A percentile compares a stretch with the other conserved stretches of the same genome.
Evolutionary conservation across 2,113 vertebrate species (phyloP).

Genomic region (Boulengeromyrus knoepffleri): DNA sequence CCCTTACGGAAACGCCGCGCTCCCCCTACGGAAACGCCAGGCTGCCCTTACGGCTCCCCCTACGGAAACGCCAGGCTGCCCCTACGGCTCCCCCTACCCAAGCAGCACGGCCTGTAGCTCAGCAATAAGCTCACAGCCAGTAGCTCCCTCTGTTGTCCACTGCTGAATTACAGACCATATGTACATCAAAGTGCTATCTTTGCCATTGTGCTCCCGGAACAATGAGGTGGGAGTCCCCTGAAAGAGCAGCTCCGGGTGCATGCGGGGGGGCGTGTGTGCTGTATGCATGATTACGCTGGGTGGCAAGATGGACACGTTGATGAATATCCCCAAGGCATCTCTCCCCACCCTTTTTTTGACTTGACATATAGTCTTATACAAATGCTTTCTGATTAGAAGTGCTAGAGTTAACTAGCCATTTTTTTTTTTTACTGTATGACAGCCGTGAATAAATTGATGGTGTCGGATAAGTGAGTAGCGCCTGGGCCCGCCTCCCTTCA

Average conservation of each 20-base stretch:
- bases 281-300: neutral
- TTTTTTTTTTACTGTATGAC: neutral
- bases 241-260: neutral
- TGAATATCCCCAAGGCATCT: neutral
- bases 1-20: too few relatives aligned
- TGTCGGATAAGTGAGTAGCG: neutral
- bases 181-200: conserved; percentile 1
- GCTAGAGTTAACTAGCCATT: neutral
- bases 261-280: neutral
- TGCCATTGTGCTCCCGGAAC: neutral
- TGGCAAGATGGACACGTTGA: neutral
- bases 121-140: conserved; percentile 66
- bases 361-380: neutral
- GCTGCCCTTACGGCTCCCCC: neutral
- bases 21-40: neutral
- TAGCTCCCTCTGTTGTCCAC: conserved; percentile 79
- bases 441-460: neutral
- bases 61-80: neutral
- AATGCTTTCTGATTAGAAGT: neutral
- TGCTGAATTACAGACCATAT: conserved; percentile 56
- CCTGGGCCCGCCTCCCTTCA: neutral
- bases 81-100: neutral
- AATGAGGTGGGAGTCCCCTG: neutral
- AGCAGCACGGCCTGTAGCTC: neutral
- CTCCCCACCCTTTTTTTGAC: neutral